Evolutionary conservation across 23 tunicate species (phyloP), one percentile per base, ranked within the genome.

Genomic region (Oikopleura vanhoeffeni): DNA sequence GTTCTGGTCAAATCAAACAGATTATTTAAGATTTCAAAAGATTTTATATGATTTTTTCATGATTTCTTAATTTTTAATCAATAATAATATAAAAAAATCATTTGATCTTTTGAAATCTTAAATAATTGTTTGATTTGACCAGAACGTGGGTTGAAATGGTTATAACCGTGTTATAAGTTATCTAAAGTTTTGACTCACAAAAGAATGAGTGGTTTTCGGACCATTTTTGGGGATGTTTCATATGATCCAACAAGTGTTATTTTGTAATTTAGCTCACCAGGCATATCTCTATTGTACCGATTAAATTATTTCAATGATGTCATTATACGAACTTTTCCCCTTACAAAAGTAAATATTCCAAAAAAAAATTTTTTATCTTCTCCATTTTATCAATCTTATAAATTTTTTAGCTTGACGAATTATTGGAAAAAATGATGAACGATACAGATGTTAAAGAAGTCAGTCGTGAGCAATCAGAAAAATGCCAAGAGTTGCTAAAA

Each of bases 361-460:
- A 49, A 49, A 49, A 49, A 49, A 13, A 24, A 13, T 49, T 8
- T 49, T 49, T 49, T 49, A 8, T 49, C 64, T 49, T 24, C 18
- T 13, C n/a, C n/a, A n/a, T n/a, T n/a, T n/a, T 8, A 49, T 8
- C 13, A 49, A 49, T 8, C 64, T 8, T 49, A 49, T 49, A 49
- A 49, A 49, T 49, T 8, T 49, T 32, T 71, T 24, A 71, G 79
- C 34, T 71, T 38, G 79, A 71, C 35, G 79, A 71, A 30, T 32
- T 71, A 24, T 30, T 71, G 27, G 79, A 71, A 38, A 71, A 71
- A 71, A 71, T 71, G 79, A 71, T 71, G 79, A 71, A 71, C 38
- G 79, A 71, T 32, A 71, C 79, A 4, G 79, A 71, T 38, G 35
- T 71, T 38, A 71, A 71, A 71, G 79, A 71, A 71, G 79, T 30